Evolutionary conservation across 1,140 invertebrate genomes (phyloP).

Genomic region (Euwallacea fornicatus): DNA sequence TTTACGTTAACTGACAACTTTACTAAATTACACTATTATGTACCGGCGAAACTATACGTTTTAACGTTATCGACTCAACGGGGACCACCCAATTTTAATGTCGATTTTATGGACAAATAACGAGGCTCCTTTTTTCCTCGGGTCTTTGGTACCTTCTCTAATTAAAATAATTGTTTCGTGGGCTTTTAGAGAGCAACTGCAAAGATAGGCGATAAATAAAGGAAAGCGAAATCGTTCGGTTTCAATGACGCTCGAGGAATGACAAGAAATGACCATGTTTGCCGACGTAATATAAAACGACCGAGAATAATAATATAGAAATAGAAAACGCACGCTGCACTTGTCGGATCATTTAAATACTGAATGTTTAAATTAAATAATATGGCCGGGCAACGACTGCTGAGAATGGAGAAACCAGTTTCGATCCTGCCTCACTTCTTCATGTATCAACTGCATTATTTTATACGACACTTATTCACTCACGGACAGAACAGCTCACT

Average conservation of each 20-base stretch:
- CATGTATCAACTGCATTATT: slow-evolving; percentile 18
- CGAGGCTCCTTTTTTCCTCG: background rate
- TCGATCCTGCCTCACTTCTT: slow-evolving; percentile 14
- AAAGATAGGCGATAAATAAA: slow-evolving; percentile 8
- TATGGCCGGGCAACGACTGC: slow-evolving; percentile 29
- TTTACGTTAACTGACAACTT: slow-evolving; percentile 38
- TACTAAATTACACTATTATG: slow-evolving; percentile 38
- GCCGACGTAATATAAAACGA: slow-evolving; percentile 25
- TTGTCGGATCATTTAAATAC: slow-evolving; percentile 36
- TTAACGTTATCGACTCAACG: slow-evolving; percentile 28
- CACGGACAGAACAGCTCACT: too few relatives aligned
- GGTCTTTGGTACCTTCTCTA: background rate
- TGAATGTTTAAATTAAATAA: slow-evolving; percentile 36
- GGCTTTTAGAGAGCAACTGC: background rate
- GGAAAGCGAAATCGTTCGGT: slow-evolving; percentile 18
- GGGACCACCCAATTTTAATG: slow-evolving; percentile 37
- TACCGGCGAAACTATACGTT: slow-evolving; percentile 24
- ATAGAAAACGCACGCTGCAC: slow-evolving; percentile 32
- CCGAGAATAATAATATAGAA: slow-evolving; percentile 28
- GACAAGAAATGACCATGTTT: slow-evolving; percentile 28
- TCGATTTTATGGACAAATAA: slow-evolving; percentile 22
- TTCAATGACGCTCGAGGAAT: slow-evolving; percentile 23
- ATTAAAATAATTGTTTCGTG: background rate
- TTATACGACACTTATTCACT: slow-evolving; percentile 15
- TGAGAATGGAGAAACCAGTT: slow-evolving; percentile 30